These are phyloP conservation scores for Tamias sibiricus DNA, from an alignment of 2,113 vertebrate species.

Conservation along the genomic window DNA sequence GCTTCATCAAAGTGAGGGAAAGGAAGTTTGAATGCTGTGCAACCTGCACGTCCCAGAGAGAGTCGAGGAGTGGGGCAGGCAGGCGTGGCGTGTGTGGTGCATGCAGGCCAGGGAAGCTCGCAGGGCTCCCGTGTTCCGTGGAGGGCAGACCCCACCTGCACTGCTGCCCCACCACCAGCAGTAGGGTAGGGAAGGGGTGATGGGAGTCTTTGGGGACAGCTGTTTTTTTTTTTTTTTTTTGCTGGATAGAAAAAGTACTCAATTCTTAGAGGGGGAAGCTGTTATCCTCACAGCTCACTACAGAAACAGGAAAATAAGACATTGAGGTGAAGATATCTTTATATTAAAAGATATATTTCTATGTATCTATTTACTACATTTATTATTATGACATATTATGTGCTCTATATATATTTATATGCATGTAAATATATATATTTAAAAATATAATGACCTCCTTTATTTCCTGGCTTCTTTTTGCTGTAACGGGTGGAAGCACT, in stretches of 20 bases:
- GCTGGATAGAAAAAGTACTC: not conserved
- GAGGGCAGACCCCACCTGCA: too few species aligned
- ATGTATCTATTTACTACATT: too few species aligned
- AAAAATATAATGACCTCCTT: not conserved
- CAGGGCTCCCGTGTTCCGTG: too few species aligned
- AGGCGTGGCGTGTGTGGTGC: not conserved
- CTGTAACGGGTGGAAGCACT: not conserved
- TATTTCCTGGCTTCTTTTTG: not conserved
- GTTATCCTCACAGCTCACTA: not conserved
- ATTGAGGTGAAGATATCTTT: not conserved
- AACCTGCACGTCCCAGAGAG: not conserved
- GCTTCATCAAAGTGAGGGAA: not conserved
- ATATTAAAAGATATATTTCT: not conserved
- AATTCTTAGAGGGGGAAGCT: not conserved
- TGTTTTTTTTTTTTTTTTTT: not conserved
- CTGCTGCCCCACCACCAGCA: fast-evolving
- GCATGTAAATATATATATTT: not conserved
- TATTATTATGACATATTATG: not conserved
- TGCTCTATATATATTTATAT: not conserved
- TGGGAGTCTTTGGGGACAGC: not conserved
- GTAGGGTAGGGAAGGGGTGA: too few species aligned
- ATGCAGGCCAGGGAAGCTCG: not conserved
- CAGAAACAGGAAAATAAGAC: not conserved
- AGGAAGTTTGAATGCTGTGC: fast-evolving
- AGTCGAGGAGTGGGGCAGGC: not conserved